Percentiles rank a stretch among this genome's conserved stretches.
Conservation (phyloP, 2,888 invertebrate genomes). For the Leucophenga maculata region DNA sequence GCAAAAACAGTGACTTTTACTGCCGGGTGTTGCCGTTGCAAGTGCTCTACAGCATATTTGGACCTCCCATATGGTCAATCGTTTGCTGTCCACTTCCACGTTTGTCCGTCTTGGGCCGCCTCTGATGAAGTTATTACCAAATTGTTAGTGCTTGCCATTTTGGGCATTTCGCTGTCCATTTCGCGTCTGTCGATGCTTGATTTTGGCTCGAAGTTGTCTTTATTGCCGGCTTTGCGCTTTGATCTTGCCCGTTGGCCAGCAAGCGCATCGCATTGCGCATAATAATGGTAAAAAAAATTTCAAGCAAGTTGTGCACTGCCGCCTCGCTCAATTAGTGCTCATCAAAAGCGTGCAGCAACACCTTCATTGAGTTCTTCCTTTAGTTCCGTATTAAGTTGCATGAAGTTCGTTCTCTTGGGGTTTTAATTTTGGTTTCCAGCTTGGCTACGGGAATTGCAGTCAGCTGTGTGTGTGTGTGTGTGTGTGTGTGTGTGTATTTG, state of each 20-base stretch:
- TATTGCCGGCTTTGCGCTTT: conserved; percentile 56
- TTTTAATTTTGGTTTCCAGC: background rate
- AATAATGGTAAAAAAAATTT: conserved; percentile 55
- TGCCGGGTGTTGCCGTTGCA: conserved; percentile 25
- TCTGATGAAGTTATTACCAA: conserved; percentile 72
- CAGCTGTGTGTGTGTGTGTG: background rate
- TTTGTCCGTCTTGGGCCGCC: background rate
- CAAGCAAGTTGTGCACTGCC: conserved; percentile 47
- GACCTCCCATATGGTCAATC: conserved; percentile 70
- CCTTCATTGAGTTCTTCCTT: conserved; percentile 57
- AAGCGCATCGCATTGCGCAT: background rate
- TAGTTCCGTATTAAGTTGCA: background rate
- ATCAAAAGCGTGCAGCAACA: conserved; percentile 64
- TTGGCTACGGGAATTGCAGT: background rate
- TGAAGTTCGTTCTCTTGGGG: background rate
- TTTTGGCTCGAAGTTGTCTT: conserved; percentile 56
- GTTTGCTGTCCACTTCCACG: background rate
- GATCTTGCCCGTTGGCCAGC: conserved; percentile 49
- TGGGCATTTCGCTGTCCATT: background rate
- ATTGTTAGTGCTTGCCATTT: conserved; percentile 45
- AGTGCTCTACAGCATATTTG: conserved; percentile 44
- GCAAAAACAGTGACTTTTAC: conserved; percentile 34
- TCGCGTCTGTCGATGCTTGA: conserved; percentile 57
- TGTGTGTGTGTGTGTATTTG: background rate
- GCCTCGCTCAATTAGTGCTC: conserved; percentile 60